Evolutionary conservation across 1,140 invertebrate genomes (phyloP).

Genomic region (Tetragnatha versicolor): DNA sequence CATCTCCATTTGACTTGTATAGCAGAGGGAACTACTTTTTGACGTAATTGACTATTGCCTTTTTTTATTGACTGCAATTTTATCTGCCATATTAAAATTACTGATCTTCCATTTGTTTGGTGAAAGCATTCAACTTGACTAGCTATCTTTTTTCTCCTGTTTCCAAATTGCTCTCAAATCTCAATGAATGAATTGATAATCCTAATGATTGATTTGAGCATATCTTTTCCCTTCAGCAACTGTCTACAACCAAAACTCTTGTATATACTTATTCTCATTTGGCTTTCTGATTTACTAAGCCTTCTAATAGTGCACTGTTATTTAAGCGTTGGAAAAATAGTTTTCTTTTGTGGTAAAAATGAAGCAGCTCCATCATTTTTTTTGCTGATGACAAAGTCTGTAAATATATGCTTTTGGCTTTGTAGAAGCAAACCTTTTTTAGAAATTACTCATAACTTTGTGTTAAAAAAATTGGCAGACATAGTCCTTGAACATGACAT

Average conservation of each 20-base stretch:
- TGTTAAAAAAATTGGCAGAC: conserved; percentile 49
- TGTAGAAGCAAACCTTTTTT: conserved; percentile 39
- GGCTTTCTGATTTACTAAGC: conserved; percentile 42
- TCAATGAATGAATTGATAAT: neutral
- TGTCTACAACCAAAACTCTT: conserved; percentile 27
- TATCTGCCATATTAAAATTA: conserved; percentile 6
- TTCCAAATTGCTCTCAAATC: neutral
- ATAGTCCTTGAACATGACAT: conserved; percentile 53
- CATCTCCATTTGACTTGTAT: neutral
- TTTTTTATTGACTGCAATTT: conserved; percentile 1
- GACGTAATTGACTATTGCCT: conserved; percentile 37
- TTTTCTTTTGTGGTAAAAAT: conserved; percentile 18
- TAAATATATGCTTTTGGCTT: conserved; percentile 54
- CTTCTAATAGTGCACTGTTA: conserved; percentile 44
- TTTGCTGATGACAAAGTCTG: conserved; percentile 43
- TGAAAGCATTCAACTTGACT: conserved; percentile 35
- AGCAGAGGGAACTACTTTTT: conserved; percentile 2
- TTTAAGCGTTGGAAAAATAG: conserved; percentile 35
- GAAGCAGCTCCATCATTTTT: conserved; percentile 27
- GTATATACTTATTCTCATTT: conserved; percentile 36
- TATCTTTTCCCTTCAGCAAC: conserved; percentile 13
- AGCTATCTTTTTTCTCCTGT: neutral
- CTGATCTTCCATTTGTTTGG: conserved; percentile 31
- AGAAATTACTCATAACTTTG: conserved; percentile 7
- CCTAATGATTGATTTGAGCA: too few relatives aligned